Evolutionary conservation across 1,140 invertebrate species (phyloP).

Genomic region (Neomicropteryx cornuta): DNA sequence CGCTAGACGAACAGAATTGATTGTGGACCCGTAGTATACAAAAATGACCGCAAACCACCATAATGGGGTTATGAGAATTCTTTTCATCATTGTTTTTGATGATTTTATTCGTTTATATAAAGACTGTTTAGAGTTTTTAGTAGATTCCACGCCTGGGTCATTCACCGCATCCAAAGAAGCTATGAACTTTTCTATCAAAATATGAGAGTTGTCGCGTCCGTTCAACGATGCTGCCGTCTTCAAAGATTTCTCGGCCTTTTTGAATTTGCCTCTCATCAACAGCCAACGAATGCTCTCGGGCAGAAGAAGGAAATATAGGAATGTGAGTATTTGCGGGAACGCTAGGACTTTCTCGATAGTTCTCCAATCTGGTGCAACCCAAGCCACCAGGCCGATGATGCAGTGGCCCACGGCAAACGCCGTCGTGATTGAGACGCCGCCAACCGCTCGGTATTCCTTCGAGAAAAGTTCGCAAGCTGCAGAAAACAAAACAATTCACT

Average conservation of each 20-base stretch:
- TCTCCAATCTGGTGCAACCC: constrained; percentile 52
- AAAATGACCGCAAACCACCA: constrained; percentile 54
- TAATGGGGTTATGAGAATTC: constrained; percentile 45
- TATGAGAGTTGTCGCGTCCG: constrained; percentile 34
- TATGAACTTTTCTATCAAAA: constrained; percentile 24
- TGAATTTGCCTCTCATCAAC: constrained; percentile 47
- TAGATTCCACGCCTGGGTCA: constrained; percentile 1
- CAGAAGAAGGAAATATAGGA: constrained; percentile 41
- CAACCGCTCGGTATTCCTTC: too few relatives aligned
- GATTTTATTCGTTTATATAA: constrained; percentile 36
- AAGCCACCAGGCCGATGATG: constrained; percentile 50
- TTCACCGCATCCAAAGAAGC: neutral
- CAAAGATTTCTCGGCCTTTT: constrained; percentile 42
- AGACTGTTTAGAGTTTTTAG: constrained; percentile 12
- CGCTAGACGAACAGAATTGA: constrained; percentile 56
- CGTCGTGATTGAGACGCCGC: too few relatives aligned
- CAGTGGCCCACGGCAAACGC: constrained; percentile 54
- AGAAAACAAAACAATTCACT: too few relatives aligned
- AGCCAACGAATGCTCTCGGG: constrained; percentile 57
- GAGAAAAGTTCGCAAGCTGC: too few relatives aligned
- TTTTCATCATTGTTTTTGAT: constrained; percentile 38
- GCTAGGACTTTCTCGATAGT: constrained; percentile 48
- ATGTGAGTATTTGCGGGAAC: constrained; percentile 43
- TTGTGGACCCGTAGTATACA: constrained; percentile 62
- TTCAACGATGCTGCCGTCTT: constrained; percentile 49